A percentile compares a stretch with the other conserved stretches of the same genome.
phyloP scores from a whole-genome alignment of 2,888 invertebrate genomes.

The Villa cingulata region DNA sequence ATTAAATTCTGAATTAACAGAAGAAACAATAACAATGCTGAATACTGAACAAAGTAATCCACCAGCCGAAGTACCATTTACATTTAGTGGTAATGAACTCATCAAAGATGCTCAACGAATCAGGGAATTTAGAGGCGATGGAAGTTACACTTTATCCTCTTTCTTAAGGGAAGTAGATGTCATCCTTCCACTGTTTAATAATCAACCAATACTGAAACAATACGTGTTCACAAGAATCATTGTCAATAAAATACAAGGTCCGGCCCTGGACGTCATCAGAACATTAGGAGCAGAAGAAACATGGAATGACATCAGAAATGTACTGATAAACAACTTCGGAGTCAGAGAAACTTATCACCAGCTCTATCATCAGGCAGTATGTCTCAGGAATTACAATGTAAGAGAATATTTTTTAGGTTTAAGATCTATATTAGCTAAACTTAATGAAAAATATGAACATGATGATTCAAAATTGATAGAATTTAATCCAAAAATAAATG shows the following conservation, averaged over 20 bases:
- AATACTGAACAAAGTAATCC: no score
- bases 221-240: slow-evolving; percentile 14
- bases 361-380: slow-evolving; percentile 7
- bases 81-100: no score
- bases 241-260: slow-evolving; percentile 15
- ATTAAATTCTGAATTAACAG: no score
- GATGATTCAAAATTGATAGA: slow-evolving; percentile 13
- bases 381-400: slow-evolving; percentile 9
- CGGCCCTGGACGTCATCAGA: slow-evolving; percentile 13
- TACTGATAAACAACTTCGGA: slow-evolving; percentile 13
- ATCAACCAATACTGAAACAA: not conserved
- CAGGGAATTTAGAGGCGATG: slow-evolving; percentile 7
- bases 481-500: slow-evolving; percentile 13
- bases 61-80: no score
- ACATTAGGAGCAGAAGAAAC: slow-evolving; percentile 9
- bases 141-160: slow-evolving; percentile 4
- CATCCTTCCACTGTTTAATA: not conserved
- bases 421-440: slow-evolving; percentile 11
- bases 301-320: slow-evolving; percentile 10
- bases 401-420: slow-evolving; percentile 10
- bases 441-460: slow-evolving; percentile 15
- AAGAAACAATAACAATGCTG: no score
- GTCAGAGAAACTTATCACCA: slow-evolving; percentile 11
- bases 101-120: slow-evolving; percentile 10
- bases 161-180: slow-evolving; percentile 6